These are phyloP conservation scores for Bovichtus variegatus DNA, from an alignment of 2,797 vertebrate species.

Conservation along the genomic window DNA sequence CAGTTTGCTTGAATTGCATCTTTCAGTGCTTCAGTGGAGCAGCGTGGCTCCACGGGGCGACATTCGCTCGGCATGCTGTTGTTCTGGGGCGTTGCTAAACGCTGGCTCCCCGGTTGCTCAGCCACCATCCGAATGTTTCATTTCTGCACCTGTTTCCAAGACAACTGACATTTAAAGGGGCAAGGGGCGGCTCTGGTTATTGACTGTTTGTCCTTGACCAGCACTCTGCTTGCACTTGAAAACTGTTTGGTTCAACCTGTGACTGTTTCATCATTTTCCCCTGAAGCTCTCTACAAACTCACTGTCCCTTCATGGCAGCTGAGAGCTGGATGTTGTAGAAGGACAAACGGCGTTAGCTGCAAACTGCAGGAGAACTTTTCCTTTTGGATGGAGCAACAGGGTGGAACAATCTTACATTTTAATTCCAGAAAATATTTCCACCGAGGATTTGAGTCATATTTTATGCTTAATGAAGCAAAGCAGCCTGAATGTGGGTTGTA, in stretches of 20 bases:
- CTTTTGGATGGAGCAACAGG: constrained; percentile 11
- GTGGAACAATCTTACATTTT: not conserved
- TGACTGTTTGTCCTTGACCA: constrained; percentile 72
- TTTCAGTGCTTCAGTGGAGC: constrained; percentile 55
- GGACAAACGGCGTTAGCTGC: not conserved
- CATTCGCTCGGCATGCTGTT: constrained; percentile 44
- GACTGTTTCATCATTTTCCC: constrained; percentile 29
- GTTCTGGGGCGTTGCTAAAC: constrained; percentile 63
- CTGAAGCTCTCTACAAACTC: constrained; percentile 15
- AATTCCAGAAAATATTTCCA: constrained; percentile 25
- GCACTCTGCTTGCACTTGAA: constrained; percentile 51
- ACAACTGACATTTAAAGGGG: constrained; percentile 78
- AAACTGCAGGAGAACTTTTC: constrained; percentile 7
- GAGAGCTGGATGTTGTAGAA: not conserved
- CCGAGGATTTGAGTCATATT: constrained; percentile 40
- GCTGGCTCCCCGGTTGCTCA: constrained; percentile 49
- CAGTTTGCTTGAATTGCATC: constrained; percentile 58
- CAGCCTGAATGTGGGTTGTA: constrained; percentile 31
- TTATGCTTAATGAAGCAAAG: constrained; percentile 58
- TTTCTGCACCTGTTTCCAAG: constrained; percentile 80
- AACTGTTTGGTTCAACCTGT: constrained; percentile 46
- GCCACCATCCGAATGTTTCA: constrained; percentile 53
- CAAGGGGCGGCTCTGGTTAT: constrained; percentile 66
- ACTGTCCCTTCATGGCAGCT: not conserved
- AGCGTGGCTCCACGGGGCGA: constrained; percentile 53